Percentiles rank a stretch among this genome's conserved stretches.
Evolutionary conservation across 2,797 vertebrate species (phyloP).

Genomic region (Trachurus trachurus): DNA sequence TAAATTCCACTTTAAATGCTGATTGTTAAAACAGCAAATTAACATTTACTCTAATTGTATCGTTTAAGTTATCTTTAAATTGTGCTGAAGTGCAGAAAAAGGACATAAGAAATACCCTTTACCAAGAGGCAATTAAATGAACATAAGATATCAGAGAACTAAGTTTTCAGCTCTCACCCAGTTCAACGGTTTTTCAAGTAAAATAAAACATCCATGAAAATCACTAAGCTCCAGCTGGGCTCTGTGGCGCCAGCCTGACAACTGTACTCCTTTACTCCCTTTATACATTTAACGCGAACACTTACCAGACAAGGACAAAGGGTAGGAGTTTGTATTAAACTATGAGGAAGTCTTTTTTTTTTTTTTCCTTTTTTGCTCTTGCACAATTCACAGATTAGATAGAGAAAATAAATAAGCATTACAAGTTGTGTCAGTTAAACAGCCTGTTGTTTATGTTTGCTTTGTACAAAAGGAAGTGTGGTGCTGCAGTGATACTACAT

Average conservation of each 20-base stretch:
- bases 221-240: neutral
- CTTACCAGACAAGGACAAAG: neutral
- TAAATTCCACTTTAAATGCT: neutral
- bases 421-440: neutral
- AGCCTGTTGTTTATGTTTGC: neutral
- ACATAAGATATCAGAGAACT: no score
- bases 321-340: slow-evolving; percentile 20
- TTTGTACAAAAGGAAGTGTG: neutral
- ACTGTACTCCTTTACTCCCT: neutral
- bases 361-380: slow-evolving; percentile 21
- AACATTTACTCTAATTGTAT: neutral
- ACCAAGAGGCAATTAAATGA: neutral
- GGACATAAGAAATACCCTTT: neutral
- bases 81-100: neutral
- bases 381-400: slow-evolving; percentile 6
- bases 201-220: neutral
- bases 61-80: neutral
- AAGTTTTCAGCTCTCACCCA: neutral
- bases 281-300: neutral
- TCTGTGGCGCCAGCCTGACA: neutral
- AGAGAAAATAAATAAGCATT: neutral
- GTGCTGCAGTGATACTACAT: neutral
- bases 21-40: no score
- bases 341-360: slow-evolving; percentile 40
- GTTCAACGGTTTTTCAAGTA: neutral